phyloP scores from a whole-genome alignment of 2,888 invertebrate genomes.

The Nipponacmea schrenckii region DNA sequence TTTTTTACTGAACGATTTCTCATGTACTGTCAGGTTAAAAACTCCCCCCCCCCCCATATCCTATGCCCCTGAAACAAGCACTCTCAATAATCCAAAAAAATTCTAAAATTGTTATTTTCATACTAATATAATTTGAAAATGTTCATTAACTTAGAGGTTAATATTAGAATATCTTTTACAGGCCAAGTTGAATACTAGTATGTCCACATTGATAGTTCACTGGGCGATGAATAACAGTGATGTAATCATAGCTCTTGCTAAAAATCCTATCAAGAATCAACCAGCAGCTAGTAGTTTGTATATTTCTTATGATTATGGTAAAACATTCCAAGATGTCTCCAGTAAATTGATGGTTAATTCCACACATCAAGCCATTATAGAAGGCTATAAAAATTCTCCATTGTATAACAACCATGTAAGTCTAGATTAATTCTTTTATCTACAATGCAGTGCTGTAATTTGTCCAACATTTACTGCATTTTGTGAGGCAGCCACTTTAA shows the following conservation, averaged over 20 bases:
- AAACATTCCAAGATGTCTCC: constrained; percentile 81
- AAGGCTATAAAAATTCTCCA: constrained; percentile 87
- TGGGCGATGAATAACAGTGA: constrained; percentile 91
- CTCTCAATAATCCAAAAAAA: no score
- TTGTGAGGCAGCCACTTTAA: not conserved
- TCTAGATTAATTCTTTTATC: constrained; percentile 44
- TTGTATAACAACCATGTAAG: constrained; percentile 83
- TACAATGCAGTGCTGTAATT: not conserved
- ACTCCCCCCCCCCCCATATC: no score
- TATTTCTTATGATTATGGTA: constrained; percentile 88
- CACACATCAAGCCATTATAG: constrained; percentile 77
- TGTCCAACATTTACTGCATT: no score
- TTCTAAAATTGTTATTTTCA: no score
- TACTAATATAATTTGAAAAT: no score
- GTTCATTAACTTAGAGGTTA: no score
- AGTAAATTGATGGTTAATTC: constrained; percentile 75
- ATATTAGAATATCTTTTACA: constrained; percentile 67
- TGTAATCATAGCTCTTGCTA: constrained; percentile 86
- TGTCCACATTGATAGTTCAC: constrained; percentile 89
- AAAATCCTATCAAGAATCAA: constrained; percentile 70
- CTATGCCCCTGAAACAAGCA: no score
- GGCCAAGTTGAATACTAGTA: constrained; percentile 84
- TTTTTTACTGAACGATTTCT: no score
- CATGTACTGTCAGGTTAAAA: no score
- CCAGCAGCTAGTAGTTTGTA: constrained; percentile 78